Conservation (phyloP, 2,888 invertebrate genomes). For the Cerceris ruficornis region DNA sequence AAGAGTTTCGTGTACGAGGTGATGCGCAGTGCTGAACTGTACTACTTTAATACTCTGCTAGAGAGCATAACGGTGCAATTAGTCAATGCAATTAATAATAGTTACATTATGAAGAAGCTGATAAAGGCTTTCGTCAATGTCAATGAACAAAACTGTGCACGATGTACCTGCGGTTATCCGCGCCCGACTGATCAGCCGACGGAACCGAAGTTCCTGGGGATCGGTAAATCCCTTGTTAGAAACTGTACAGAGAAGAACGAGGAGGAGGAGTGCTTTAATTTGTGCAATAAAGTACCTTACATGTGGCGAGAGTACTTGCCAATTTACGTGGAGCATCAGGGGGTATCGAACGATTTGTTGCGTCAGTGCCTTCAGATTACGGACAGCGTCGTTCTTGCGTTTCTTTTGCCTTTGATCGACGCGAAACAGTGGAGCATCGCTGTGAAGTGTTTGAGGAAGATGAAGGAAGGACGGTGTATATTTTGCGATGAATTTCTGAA, state of each 20-base stretch:
- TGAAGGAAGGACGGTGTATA: conserved; percentile 85
- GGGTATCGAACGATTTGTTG: conserved; percentile 81
- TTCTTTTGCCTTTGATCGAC: conserved; percentile 83
- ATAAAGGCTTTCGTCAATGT: conserved; percentile 84
- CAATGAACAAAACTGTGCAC: conserved; percentile 82
- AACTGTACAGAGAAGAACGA: conserved; percentile 82
- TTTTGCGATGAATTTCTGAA: conserved; percentile 84
- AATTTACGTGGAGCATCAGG: conserved; percentile 82
- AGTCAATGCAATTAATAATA: conserved; percentile 59
- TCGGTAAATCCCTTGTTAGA: conserved; percentile 84
- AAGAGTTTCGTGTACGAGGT: conserved; percentile 71
- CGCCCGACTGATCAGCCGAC: conserved; percentile 82
- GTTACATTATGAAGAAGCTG: conserved; percentile 67
- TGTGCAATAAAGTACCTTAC: conserved; percentile 85
- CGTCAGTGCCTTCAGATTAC: conserved; percentile 85
- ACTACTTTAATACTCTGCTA: conserved; percentile 75
- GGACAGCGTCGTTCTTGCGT: conserved; percentile 84
- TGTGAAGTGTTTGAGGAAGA: conserved; percentile 83
- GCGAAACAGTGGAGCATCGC: conserved; percentile 85
- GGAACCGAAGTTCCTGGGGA: conserved; percentile 83
- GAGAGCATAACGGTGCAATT: conserved; percentile 68
- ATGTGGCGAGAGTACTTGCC: conserved; percentile 85
- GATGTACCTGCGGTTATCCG: conserved; percentile 85
- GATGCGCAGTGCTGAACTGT: conserved; percentile 72
- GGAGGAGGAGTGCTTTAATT: conserved; percentile 82